Evolutionary conservation across 2,888 invertebrate genomes (phyloP).

Genomic region (Heliconius ethilla): DNA sequence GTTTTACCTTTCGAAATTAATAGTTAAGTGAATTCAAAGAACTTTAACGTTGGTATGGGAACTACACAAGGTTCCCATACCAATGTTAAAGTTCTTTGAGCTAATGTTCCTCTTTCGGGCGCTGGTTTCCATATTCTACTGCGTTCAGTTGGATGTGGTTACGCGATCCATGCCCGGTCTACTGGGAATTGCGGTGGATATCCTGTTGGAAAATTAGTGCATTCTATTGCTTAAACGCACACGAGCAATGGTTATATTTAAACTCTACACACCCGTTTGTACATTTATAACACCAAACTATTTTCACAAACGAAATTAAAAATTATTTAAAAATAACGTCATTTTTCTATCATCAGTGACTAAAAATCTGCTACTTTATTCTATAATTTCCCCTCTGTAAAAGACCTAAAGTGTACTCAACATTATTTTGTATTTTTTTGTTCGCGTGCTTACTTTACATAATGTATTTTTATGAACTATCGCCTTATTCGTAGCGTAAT

Average conservation of each 20-base stretch:
- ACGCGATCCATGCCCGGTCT: no score
- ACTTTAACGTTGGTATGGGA: not conserved
- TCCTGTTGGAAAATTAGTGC: not conserved
- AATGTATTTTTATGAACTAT: conserved; percentile 24
- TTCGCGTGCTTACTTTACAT: conserved; percentile 27
- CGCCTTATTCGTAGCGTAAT: conserved; percentile 20
- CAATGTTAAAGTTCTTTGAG: no score
- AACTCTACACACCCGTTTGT: no score
- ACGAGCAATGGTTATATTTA: not conserved
- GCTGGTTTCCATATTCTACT: not conserved
- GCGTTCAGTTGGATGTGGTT: not conserved
- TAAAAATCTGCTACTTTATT: conserved; percentile 1
- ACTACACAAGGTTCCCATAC: no score
- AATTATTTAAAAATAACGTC: no score
- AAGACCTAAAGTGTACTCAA: not conserved
- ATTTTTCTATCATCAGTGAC: not conserved
- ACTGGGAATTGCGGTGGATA: not conserved
- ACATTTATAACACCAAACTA: no score
- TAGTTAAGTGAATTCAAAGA: not conserved
- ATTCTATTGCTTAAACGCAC: not conserved
- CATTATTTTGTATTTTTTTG: not conserved
- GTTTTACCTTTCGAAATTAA: no score
- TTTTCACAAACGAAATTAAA: no score
- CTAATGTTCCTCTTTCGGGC: not conserved
- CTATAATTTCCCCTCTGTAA: not conserved